Evolutionary conservation across 2,888 invertebrate genomes (phyloP).

Genomic region (Polydesmus complanatus): DNA sequence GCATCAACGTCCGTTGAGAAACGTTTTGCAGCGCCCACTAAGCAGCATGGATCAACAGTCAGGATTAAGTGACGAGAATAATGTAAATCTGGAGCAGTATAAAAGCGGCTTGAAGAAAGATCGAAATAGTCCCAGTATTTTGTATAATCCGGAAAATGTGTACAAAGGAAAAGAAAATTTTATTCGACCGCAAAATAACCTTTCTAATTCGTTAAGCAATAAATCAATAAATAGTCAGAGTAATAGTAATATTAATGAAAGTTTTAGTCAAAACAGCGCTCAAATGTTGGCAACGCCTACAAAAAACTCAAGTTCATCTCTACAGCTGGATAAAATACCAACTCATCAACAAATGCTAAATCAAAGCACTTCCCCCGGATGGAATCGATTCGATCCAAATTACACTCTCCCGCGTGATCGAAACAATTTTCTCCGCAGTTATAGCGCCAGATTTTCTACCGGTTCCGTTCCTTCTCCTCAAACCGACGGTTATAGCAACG

Average conservation of each 20-base stretch:
- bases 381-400: background rate
- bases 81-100: background rate
- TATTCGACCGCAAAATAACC: too few relatives aligned
- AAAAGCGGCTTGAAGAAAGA: background rate
- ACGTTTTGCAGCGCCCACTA: conserved; percentile 24
- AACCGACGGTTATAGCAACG: conserved; percentile 1
- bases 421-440: conserved; percentile 62
- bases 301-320: conserved; percentile 1
- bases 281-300: conserved; percentile 22
- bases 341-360: background rate
- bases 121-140: background rate
- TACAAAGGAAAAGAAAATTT: background rate
- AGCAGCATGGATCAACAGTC: background rate
- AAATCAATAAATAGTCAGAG: background rate
- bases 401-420: conserved; percentile 9
- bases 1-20: conserved; percentile 4
- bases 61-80: background rate
- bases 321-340: background rate
- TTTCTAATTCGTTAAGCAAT: background rate
- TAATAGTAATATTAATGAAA: background rate
- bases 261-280: background rate
- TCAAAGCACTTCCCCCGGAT: background rate
- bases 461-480: background rate
- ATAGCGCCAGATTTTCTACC: conserved; percentile 52
- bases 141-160: background rate